Evolutionary conservation across 2,888 invertebrate species (phyloP).

Genomic region (Amphimallon solstitiale): DNA sequence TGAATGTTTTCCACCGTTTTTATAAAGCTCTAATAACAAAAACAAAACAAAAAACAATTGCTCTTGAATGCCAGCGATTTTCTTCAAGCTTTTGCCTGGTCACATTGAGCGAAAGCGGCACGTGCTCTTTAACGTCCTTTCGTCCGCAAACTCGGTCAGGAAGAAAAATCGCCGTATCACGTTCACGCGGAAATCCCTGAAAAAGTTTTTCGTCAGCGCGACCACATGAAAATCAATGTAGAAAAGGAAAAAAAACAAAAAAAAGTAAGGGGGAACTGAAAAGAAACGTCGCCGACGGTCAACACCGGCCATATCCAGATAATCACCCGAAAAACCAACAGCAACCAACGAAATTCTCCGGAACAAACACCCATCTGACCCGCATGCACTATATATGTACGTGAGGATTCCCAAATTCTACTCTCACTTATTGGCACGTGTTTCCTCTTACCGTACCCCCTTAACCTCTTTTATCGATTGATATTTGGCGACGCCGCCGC

Average conservation of each 20-base stretch:
- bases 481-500: slow-evolving; percentile 62
- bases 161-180: slow-evolving; percentile 1
- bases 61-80: neutral
- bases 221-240: neutral
- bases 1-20: too few relatives aligned
- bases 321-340: neutral
- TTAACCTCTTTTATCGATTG: slow-evolving; percentile 52
- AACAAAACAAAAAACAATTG: too few relatives aligned
- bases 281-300: neutral
- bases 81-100: neutral
- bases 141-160: slow-evolving; percentile 4
- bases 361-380: slow-evolving; percentile 28
- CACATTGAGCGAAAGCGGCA: neutral
- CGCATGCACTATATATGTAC: slow-evolving; percentile 25
- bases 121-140: neutral
- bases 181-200: slow-evolving; percentile 7
- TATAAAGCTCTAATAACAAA: too few relatives aligned
- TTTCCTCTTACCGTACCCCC: slow-evolving; percentile 32
- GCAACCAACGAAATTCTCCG: too few relatives aligned
- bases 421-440: slow-evolving; percentile 53
- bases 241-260: too few relatives aligned
- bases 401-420: slow-evolving; percentile 47
- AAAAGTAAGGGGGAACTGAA: neutral
- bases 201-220: slow-evolving; percentile 5
- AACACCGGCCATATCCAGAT: neutral